A percentile compares a stretch with the other conserved stretches of the same genome.
Conservation (phyloP, 2,888 invertebrate species). For the Sesamia inferens region DNA sequence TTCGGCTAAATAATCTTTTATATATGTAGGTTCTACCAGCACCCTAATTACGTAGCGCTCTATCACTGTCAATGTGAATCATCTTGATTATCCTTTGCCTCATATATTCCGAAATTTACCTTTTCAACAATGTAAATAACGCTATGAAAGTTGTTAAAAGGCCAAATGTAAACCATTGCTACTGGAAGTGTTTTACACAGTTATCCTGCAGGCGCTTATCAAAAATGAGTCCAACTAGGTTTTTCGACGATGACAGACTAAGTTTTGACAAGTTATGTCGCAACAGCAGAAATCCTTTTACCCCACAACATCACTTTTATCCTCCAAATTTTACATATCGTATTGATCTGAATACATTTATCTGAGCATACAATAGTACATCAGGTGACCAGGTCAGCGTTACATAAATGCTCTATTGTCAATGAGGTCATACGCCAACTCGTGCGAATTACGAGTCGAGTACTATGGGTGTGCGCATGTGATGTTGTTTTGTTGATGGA, state of each 20-base stretch:
- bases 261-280: background rate
- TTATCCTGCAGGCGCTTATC: background rate
- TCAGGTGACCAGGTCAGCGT: conserved; percentile 81
- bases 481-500: conserved; percentile 35
- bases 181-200: background rate
- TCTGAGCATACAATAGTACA: conserved; percentile 62
- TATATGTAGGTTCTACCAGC: background rate
- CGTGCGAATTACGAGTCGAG: conserved; percentile 51
- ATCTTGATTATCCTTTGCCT: background rate
- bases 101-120: background rate
- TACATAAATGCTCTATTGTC: conserved; percentile 80
- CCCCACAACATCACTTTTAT: conserved; percentile 30
- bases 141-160: background rate
- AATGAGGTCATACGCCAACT: conserved; percentile 78
- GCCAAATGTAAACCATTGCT: background rate
- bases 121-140: background rate
- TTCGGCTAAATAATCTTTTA: background rate
- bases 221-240: background rate
- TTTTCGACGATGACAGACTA: background rate
- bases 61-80: background rate
- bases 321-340: conserved; percentile 43
- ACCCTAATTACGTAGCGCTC: background rate
- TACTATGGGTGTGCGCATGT: conserved; percentile 57
- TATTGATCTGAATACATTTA: conserved; percentile 58
- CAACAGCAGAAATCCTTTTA: background rate